phyloP scores from a whole-genome alignment of 2,797 vertebrate genomes.

The Rhyacichthys aspro region DNA sequence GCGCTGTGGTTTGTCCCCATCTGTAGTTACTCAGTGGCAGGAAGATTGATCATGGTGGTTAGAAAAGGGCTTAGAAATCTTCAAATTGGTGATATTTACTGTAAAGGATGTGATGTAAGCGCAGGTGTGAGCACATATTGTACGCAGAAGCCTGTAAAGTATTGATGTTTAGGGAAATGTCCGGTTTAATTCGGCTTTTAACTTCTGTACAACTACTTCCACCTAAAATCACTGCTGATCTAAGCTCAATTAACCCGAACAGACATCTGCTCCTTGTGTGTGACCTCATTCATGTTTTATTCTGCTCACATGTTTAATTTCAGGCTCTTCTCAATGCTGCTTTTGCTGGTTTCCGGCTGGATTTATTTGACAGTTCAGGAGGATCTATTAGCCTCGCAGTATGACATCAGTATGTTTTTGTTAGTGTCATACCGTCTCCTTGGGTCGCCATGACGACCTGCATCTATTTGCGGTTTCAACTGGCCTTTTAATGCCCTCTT shows the following conservation, averaged over 20 bases:
- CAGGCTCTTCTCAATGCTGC: conserved; percentile 32
- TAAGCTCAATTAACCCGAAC: neutral
- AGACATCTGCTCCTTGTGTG: conserved; percentile 12
- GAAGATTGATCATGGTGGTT: conserved; percentile 42
- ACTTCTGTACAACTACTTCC: too few relatives aligned
- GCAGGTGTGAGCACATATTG: conserved; percentile 13
- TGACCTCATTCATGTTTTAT: conserved; percentile 39
- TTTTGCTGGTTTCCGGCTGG: conserved; percentile 56
- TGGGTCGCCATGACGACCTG: conserved; percentile 56
- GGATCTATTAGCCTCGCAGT: conserved; percentile 30
- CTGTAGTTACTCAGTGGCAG: conserved; percentile 44
- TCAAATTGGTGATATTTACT: conserved; percentile 22
- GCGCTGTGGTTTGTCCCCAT: conserved; percentile 40
- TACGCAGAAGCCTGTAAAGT: neutral
- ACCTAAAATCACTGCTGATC: neutral
- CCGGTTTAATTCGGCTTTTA: neutral
- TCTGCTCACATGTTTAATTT: conserved; percentile 51
- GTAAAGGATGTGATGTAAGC: conserved; percentile 1
- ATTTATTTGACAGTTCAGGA: conserved; percentile 63
- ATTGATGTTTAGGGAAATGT: neutral
- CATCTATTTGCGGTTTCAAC: conserved; percentile 33
- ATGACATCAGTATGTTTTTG: conserved; percentile 73
- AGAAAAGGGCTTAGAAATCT: conserved; percentile 9
- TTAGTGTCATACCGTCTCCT: conserved; percentile 67
- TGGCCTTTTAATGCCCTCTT: conserved; percentile 49